A percentile compares a stretch with the other conserved stretches of the same genome.
These are phyloP conservation scores for Brevimyrus niger DNA, from an alignment of 2,113 vertebrate species.

Conservation along the genomic window DNA sequence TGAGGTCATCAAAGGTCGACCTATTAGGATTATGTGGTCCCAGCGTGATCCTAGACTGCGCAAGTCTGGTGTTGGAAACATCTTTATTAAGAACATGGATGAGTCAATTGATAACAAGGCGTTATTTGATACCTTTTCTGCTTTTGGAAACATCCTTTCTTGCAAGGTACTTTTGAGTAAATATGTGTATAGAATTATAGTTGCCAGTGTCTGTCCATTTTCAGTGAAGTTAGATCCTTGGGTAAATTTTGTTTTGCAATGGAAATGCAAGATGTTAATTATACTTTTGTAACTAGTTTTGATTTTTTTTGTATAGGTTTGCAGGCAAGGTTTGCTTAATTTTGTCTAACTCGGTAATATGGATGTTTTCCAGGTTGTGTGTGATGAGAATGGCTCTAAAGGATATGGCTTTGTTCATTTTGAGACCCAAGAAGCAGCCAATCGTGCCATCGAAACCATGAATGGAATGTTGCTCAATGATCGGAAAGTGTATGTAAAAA, in stretches of 20 bases:
- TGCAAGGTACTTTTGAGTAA: conserved; percentile 74
- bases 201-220: neutral
- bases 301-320: neutral
- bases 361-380: conserved; percentile 70
- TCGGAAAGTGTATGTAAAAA: conserved; percentile 79
- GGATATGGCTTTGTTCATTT: conserved; percentile 97
- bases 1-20: conserved; percentile 88
- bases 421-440: conserved; percentile 86
- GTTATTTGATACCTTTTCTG: conserved; percentile 91
- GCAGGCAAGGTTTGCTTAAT: neutral
- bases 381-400: conserved; percentile 87
- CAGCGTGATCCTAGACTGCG: conserved; percentile 90
- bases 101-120: conserved; percentile 97
- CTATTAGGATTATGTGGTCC: conserved; percentile 98
- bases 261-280: neutral
- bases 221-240: neutral
- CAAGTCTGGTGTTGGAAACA: conserved; percentile 89
- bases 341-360: neutral
- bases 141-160: conserved; percentile 94
- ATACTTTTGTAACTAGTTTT: neutral
- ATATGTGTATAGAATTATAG: neutral
- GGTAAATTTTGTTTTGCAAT: neutral
- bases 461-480: conserved; percentile 97
- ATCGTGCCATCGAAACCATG: conserved; percentile 86
- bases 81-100: conserved; percentile 98